Percentiles rank a stretch among this genome's conserved stretches.
phyloP scores from a whole-genome alignment of 2,888 invertebrate genomes.

The Drosophila silvestris region DNA sequence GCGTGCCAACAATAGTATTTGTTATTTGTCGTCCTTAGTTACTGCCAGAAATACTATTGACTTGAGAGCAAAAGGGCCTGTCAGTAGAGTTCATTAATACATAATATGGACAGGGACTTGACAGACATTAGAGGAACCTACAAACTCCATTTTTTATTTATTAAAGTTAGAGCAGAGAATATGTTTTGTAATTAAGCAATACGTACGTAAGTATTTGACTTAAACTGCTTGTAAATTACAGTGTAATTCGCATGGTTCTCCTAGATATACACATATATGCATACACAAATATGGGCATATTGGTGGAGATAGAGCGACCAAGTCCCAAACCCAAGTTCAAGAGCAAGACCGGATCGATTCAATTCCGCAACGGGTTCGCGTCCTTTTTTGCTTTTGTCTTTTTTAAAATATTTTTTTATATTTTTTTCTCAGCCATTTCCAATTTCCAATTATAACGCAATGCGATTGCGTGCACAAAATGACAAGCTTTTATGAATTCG shows the following conservation, averaged over 20 bases:
- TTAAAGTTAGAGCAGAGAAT: neutral
- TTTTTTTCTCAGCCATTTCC: conserved; percentile 61
- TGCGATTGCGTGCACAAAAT: conserved; percentile 77
- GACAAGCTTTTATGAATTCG: conserved; percentile 76
- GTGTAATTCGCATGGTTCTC: neutral
- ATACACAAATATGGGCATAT: neutral
- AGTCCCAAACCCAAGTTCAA: neutral
- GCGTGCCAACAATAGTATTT: neutral
- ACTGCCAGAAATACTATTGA: neutral
- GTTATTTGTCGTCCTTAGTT: neutral
- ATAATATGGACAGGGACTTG: neutral
- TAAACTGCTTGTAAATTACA: conserved; percentile 2
- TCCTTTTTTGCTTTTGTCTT: conserved; percentile 17
- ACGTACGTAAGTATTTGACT: neutral
- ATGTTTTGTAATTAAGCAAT: neutral
- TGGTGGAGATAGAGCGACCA: neutral
- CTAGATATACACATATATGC: neutral
- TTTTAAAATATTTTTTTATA: conserved; percentile 7
- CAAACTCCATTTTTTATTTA: neutral
- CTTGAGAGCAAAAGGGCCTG: neutral
- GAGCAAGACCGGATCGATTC: neutral
- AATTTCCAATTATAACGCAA: conserved; percentile 76
- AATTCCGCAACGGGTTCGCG: conserved; percentile 21
- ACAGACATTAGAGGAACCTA: neutral
- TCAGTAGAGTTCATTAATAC: neutral